Conservation (phyloP, 2,797 vertebrate species). For the Liasis olivaceus region DNA sequence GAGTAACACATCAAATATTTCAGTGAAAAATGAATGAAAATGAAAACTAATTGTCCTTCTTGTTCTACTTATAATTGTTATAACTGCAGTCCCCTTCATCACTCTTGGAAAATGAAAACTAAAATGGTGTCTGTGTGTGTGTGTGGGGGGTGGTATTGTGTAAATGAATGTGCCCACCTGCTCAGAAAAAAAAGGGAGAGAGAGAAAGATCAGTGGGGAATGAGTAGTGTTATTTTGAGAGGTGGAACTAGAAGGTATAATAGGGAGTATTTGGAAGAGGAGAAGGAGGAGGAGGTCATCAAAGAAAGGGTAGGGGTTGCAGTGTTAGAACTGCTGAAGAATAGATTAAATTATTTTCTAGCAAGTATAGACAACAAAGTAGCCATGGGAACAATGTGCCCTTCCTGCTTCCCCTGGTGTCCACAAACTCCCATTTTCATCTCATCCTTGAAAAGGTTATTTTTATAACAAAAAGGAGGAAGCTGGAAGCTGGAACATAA, state of each 20-base stretch:
- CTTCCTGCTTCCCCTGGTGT: background rate
- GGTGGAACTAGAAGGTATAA: background rate
- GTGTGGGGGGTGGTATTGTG: background rate
- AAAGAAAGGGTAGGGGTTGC: background rate
- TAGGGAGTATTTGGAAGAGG: background rate
- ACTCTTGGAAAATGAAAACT: background rate
- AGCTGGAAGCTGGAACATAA: background rate
- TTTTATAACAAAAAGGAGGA: background rate
- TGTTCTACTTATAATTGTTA: background rate
- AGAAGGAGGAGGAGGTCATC: background rate
- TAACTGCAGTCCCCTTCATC: background rate
- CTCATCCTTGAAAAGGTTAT: background rate
- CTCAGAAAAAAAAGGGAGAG: background rate
- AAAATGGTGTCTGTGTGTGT: background rate
- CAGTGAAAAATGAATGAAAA: background rate
- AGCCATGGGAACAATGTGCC: background rate
- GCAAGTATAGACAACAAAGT: background rate
- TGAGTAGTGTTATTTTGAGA: background rate
- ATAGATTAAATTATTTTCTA: background rate
- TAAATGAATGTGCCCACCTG: background rate
- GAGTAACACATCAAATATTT: background rate
- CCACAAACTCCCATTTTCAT: background rate
- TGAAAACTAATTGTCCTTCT: background rate
- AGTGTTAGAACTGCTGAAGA: background rate
- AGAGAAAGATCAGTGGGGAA: background rate